These are phyloP conservation scores for Apis cerana DNA, from an alignment of 1,140 invertebrate species.

Conservation along the genomic window DNA sequence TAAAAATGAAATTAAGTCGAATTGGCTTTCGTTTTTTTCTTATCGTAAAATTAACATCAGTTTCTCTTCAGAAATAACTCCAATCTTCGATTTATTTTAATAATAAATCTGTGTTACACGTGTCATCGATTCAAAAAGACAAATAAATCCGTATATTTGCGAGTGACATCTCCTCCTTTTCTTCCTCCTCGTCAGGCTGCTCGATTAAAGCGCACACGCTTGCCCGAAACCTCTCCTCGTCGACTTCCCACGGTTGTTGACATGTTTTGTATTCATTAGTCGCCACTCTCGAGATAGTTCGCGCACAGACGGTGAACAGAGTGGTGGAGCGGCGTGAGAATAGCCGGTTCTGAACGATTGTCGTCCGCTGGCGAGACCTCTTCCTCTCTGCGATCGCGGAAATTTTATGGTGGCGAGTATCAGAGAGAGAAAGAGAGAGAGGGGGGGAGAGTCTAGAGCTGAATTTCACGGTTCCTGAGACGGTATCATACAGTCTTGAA, in stretches of 20 bases:
- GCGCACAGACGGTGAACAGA: slow-evolving; percentile 65
- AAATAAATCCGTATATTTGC: neutral
- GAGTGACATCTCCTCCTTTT: neutral
- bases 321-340: slow-evolving; percentile 72
- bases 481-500: neutral
- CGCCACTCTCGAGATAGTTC: slow-evolving; percentile 69
- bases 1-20: no score
- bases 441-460: neutral
- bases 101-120: no score
- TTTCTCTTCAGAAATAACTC: no score
- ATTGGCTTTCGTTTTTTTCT: no score
- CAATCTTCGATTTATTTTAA: no score
- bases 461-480: slow-evolving; percentile 4
- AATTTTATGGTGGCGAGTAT: slow-evolving; percentile 13
- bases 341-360: slow-evolving; percentile 48
- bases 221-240: slow-evolving; percentile 56
- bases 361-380: neutral
- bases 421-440: neutral
- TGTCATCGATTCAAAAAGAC: no score
- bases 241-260: slow-evolving; percentile 80
- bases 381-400: slow-evolving; percentile 18
- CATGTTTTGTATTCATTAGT: slow-evolving; percentile 81
- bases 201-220: slow-evolving; percentile 63
- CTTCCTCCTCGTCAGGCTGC: slow-evolving; percentile 45
- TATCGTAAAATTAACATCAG: no score